phyloP scores from a whole-genome alignment of 2,888 invertebrate species.

The Odontomyia ornata region DNA sequence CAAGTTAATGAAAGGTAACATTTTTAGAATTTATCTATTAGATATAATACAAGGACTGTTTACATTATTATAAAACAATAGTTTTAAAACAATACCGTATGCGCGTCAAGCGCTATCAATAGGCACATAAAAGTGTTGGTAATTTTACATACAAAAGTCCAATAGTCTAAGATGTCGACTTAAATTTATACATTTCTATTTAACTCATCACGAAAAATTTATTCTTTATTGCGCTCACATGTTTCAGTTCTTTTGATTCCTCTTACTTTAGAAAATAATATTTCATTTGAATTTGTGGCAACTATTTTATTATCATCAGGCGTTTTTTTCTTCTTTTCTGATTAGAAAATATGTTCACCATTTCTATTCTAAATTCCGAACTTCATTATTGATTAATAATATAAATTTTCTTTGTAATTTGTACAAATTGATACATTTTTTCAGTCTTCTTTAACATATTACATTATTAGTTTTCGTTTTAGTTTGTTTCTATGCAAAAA shows the following conservation, averaged over 20 bases:
- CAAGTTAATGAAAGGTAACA: slow-evolving; percentile 10
- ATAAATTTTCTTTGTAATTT: slow-evolving; percentile 28
- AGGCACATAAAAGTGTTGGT: slow-evolving; percentile 22
- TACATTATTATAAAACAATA: not conserved
- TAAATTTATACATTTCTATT: not conserved
- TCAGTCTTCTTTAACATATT: slow-evolving; percentile 41
- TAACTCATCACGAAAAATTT: not conserved
- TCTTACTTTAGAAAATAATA: slow-evolving; percentile 28
- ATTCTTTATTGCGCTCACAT: slow-evolving; percentile 22
- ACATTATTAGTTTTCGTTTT: slow-evolving; percentile 24
- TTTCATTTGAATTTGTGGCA: slow-evolving; percentile 37
- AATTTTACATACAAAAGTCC: slow-evolving; percentile 5
- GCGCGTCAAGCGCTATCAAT: not conserved
- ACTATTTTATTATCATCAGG: slow-evolving; percentile 16
- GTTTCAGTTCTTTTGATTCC: not conserved
- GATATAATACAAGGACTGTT: slow-evolving; percentile 1
- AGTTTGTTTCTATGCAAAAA: slow-evolving; percentile 35
- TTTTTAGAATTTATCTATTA: not conserved
- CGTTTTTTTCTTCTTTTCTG: slow-evolving; percentile 1
- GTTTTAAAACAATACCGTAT: not conserved
- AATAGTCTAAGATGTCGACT: slow-evolving; percentile 2
- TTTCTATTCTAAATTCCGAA: slow-evolving; percentile 27
- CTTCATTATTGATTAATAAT: slow-evolving; percentile 30
- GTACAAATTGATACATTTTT: slow-evolving; percentile 41
- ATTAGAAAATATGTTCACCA: slow-evolving; percentile 24